These are phyloP conservation scores for Mythimna pallens DNA, from an alignment of 2,888 invertebrate species.

Conservation along the genomic window DNA sequence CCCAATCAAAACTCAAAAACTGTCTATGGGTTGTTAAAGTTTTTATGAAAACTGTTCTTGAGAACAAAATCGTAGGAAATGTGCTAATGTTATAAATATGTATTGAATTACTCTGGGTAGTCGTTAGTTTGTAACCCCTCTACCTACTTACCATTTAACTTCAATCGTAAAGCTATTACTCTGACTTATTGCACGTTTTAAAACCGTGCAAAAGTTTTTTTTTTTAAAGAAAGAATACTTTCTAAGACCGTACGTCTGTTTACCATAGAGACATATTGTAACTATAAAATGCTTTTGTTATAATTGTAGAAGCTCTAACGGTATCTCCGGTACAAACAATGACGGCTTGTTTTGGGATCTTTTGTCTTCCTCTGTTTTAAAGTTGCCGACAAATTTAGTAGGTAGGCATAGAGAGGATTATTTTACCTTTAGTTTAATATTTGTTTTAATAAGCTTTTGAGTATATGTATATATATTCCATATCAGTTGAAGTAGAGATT, in stretches of 20 bases:
- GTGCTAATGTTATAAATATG: not conserved
- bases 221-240: slow-evolving; percentile 25
- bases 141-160: not conserved
- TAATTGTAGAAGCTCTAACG: slow-evolving; percentile 43
- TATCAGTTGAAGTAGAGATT: not conserved
- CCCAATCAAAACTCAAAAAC: too few species aligned
- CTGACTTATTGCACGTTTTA: slow-evolving; percentile 19
- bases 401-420: not conserved
- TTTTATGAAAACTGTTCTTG: too few species aligned
- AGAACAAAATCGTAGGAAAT: too few species aligned
- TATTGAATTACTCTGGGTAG: not conserved
- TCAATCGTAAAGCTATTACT: slow-evolving; percentile 7
- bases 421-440: slow-evolving; percentile 6
- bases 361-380: slow-evolving; percentile 32
- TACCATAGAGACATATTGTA: slow-evolving; percentile 26
- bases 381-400: slow-evolving; percentile 36
- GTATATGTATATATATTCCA: too few species aligned
- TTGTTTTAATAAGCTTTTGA: not conserved
- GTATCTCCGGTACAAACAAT: slow-evolving; percentile 38
- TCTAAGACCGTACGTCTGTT: slow-evolving; percentile 10
- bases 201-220: slow-evolving; percentile 15
- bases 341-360: slow-evolving; percentile 15
- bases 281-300: slow-evolving; percentile 38
- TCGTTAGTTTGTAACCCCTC: not conserved
- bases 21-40: too few species aligned